A percentile compares a stretch with the other conserved stretches of the same genome.
phyloP scores from a whole-genome alignment of 2,113 vertebrate genomes.

The Osmerus eperlanus region DNA sequence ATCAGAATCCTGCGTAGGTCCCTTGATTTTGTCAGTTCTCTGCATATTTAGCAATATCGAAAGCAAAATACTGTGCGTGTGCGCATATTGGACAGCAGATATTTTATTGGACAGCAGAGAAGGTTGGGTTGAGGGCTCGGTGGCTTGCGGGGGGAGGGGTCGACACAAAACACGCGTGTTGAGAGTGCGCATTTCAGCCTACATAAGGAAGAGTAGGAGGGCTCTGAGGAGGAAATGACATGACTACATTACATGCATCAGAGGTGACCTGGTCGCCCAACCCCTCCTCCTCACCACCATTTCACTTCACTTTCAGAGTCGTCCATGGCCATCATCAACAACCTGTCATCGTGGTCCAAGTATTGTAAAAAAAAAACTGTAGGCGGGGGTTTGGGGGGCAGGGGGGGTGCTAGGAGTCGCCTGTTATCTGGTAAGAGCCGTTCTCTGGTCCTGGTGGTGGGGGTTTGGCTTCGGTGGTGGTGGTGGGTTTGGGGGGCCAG shows the following conservation, averaged over 20 bases:
- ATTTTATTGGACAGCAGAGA: neutral
- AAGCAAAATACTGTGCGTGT: too few relatives aligned
- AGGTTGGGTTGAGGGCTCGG: too few relatives aligned
- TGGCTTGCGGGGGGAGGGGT: too few relatives aligned
- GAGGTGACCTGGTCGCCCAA: neutral
- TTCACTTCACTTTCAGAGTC: neutral
- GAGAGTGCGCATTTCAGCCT: too few relatives aligned
- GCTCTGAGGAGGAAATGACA: too few relatives aligned
- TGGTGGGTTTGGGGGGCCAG: constrained; percentile 96
- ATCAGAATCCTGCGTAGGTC: neutral
- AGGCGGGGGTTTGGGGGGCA: neutral
- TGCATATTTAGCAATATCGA: neutral
- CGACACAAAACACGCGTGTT: too few relatives aligned
- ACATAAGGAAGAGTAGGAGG: too few relatives aligned
- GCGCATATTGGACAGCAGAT: neutral
- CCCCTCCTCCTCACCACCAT: neutral
- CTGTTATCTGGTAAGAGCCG: constrained; percentile 80
- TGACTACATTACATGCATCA: neutral
- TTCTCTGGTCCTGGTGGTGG: constrained; percentile 68
- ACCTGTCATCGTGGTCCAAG: neutral
- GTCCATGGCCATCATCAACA: neutral
- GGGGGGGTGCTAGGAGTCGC: constrained; percentile 76
- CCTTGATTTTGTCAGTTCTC: neutral
- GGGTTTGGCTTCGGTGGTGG: constrained; percentile 90
- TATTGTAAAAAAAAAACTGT: neutral